Evolutionary conservation across 2,797 vertebrate species (phyloP), one percentile per base, ranked within the genome.

Genomic region (Petrocephalus schoutedeni): DNA sequence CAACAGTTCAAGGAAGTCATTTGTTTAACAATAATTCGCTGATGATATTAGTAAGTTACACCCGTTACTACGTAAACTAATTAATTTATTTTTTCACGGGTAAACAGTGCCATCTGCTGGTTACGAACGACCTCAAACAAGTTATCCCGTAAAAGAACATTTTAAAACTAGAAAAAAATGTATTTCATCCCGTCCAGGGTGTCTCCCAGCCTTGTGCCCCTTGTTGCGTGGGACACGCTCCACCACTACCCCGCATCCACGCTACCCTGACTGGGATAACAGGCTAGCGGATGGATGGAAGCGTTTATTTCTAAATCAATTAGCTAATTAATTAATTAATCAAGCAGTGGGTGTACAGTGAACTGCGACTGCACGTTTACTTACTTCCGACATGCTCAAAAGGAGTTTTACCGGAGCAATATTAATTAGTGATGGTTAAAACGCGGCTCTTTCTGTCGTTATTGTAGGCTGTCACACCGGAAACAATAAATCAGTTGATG

Each of bases 31-130:
- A 7, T 23, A 21, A 23, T 84, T 54, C 23, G 41, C 9, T 54
- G 21, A 53, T 84, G 41, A 21, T 32, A 57, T 16, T 84, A 54
- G 21, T 53, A 53, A 8, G 41, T 77, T 77, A n/a, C 6, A 45
- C 16, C 7, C 14, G 28, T 19, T 36, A 41, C 36, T 1, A 41
- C 12, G 7, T 41, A 54, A 83, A 2, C 61, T 4, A 67, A 16
- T 71, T 16, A 32, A 6, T 14, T 32, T 23, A 77, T 21, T 53
- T 51, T 86, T 59, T 21, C 56, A 36, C 56, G 28, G 12, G 85
- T 64, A 61, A 86, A 23, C 36, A 86, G 80, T 74, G 87, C 87
- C 87, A 85, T 54, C 87, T 88, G 67, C 28, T 88, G 87, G 87
- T 49, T 36, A 28, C 64, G 6, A n/a, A 32, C 41, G 12, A 67